These are phyloP conservation scores for Microctenopoma lineatum DNA, from an alignment of 2,797 vertebrate genomes.

Conservation along the genomic window DNA sequence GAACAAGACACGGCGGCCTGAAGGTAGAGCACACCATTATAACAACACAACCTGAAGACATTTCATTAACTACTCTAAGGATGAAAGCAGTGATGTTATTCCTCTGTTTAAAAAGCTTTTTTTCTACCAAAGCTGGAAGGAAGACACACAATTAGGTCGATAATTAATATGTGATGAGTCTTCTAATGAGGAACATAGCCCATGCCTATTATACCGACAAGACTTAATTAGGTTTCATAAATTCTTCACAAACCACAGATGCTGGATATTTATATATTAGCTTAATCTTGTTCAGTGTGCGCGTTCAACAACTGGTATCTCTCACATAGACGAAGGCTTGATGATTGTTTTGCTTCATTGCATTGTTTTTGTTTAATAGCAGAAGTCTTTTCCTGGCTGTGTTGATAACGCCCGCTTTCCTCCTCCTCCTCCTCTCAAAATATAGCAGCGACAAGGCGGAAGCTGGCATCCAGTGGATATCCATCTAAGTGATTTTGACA, in stretches of 20 bases:
- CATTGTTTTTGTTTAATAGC: neutral
- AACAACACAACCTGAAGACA: slow-evolving; percentile 42
- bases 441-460: slow-evolving; percentile 20
- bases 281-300: slow-evolving; percentile 63
- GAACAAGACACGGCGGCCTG: slow-evolving; percentile 40
- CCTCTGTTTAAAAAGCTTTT: slow-evolving; percentile 53
- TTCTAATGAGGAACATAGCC: slow-evolving; percentile 77
- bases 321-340: slow-evolving; percentile 10
- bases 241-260: slow-evolving; percentile 78
- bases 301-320: slow-evolving; percentile 43
- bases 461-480: slow-evolving; percentile 24
- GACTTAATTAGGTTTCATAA: slow-evolving; percentile 83
- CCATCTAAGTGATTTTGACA: slow-evolving; percentile 58
- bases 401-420: neutral
- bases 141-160: slow-evolving; percentile 78
- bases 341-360: neutral
- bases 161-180: slow-evolving; percentile 82
- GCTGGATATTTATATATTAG: slow-evolving; percentile 71
- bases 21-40: slow-evolving; percentile 41
- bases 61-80: slow-evolving; percentile 7
- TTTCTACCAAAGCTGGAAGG: slow-evolving; percentile 69
- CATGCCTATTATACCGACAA: slow-evolving; percentile 76
- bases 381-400: neutral
- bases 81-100: slow-evolving; percentile 40
- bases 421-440: slow-evolving; percentile 14